Evolutionary conservation across 1,140 invertebrate species (phyloP).

Genomic region (Pomacea maculata): DNA sequence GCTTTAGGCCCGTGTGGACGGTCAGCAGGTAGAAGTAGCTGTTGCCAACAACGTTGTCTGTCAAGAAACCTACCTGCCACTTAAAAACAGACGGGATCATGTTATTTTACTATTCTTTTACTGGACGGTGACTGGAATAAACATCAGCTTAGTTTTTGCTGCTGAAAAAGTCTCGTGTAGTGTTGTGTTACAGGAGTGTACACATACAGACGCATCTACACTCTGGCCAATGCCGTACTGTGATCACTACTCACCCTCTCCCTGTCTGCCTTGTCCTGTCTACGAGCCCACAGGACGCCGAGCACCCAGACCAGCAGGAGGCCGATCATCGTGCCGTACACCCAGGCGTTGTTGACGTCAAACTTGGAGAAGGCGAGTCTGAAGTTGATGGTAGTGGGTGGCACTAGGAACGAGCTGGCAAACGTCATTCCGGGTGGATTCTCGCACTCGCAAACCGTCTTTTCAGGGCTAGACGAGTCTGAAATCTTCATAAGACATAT

Average conservation of each 20-base stretch:
- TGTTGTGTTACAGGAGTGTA: too few relatives aligned
- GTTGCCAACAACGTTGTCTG: constrained; percentile 61
- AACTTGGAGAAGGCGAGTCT: constrained; percentile 66
- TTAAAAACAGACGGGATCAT: constrained; percentile 30
- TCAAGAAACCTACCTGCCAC: constrained; percentile 62
- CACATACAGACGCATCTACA: neutral
- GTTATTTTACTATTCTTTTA: too few relatives aligned
- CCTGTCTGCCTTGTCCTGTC: constrained; percentile 63
- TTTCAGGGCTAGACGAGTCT: constrained; percentile 22
- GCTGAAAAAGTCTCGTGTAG: too few relatives aligned
- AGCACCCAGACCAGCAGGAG: constrained; percentile 64
- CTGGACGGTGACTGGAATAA: neutral
- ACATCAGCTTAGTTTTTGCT: too few relatives aligned
- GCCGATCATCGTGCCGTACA: constrained; percentile 64
- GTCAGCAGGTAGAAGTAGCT: constrained; percentile 60
- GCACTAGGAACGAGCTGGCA: constrained; percentile 63
- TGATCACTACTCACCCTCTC: constrained; percentile 34
- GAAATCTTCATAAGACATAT: constrained; percentile 26
- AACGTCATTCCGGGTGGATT: constrained; percentile 33
- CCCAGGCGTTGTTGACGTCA: constrained; percentile 50
- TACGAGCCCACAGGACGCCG: constrained; percentile 64
- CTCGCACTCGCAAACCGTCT: constrained; percentile 32
- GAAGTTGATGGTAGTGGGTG: constrained; percentile 70
- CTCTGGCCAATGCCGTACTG: too few relatives aligned
- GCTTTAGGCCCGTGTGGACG: constrained; percentile 60